Conservation (phyloP, 2,797 vertebrate species). For the Antennarius maculatus region DNA sequence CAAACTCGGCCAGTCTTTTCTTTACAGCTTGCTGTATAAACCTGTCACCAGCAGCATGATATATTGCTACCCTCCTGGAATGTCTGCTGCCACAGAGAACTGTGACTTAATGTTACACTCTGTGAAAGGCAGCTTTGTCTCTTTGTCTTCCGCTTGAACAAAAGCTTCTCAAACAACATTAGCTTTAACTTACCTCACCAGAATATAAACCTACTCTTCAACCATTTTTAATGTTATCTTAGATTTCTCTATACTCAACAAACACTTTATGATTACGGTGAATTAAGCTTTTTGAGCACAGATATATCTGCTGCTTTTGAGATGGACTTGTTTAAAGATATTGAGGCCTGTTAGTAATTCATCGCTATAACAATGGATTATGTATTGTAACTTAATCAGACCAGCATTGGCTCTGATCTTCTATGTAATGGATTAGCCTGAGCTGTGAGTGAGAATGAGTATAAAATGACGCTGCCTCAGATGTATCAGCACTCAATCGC, state of each 20-base stretch:
- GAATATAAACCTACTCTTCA: slow-evolving; percentile 39
- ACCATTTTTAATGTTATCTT: background rate
- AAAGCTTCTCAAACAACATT: slow-evolving; percentile 7
- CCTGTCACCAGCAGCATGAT: slow-evolving; percentile 37
- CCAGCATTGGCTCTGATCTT: background rate
- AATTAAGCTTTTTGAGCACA: no score
- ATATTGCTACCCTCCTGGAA: background rate
- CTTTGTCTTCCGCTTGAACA: slow-evolving; percentile 16
- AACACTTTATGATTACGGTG: no score
- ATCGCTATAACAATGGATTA: slow-evolving; percentile 10
- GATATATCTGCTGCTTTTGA: no score
- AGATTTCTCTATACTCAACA: no score
- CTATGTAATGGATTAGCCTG: slow-evolving; percentile 21
- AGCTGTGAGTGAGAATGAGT: background rate
- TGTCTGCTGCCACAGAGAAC: background rate
- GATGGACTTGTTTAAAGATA: no score
- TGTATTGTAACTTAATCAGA: background rate
- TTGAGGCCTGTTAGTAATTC: slow-evolving; percentile 3
- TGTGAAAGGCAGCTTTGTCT: background rate
- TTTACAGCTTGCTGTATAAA: slow-evolving; percentile 56
- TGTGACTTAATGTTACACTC: slow-evolving; percentile 10
- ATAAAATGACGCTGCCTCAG: background rate
- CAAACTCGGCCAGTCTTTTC: slow-evolving; percentile 2
- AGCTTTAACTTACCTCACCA: slow-evolving; percentile 6
- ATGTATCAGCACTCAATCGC: no score